These are phyloP conservation scores for Anoplopoma fimbria DNA, from an alignment of 2,113 vertebrate species.

Conservation along the genomic window DNA sequence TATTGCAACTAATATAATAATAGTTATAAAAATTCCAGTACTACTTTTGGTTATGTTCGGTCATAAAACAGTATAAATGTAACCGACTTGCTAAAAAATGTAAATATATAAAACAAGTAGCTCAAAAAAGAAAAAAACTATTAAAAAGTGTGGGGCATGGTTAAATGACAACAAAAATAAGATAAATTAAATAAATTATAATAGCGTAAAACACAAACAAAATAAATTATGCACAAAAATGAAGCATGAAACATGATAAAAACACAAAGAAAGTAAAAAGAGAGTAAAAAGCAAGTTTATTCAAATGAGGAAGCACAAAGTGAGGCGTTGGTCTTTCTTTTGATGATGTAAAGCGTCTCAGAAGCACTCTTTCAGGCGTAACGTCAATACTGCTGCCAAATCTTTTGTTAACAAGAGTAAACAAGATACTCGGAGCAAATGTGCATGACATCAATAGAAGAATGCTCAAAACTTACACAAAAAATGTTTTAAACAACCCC, in stretches of 20 bases:
- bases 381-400: background rate
- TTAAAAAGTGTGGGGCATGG: no score
- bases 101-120: background rate
- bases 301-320: background rate
- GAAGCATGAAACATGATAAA: background rate
- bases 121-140: background rate
- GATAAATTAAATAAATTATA: background rate
- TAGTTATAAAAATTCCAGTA: background rate
- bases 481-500: no score
- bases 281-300: background rate
- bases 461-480: no score
- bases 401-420: no score
- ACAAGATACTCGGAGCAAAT: no score
- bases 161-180: background rate
- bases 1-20: background rate
- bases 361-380: no score
- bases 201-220: background rate
- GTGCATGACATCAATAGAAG: no score
- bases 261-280: background rate
- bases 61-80: background rate
- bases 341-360: background rate
- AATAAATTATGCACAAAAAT: no score
- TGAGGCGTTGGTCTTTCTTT: background rate
- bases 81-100: background rate
- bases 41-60: background rate